These are phyloP conservation scores for Drosophila mojavensis DNA, from an alignment of 1,140 invertebrate genomes.

Conservation along the genomic window DNA sequence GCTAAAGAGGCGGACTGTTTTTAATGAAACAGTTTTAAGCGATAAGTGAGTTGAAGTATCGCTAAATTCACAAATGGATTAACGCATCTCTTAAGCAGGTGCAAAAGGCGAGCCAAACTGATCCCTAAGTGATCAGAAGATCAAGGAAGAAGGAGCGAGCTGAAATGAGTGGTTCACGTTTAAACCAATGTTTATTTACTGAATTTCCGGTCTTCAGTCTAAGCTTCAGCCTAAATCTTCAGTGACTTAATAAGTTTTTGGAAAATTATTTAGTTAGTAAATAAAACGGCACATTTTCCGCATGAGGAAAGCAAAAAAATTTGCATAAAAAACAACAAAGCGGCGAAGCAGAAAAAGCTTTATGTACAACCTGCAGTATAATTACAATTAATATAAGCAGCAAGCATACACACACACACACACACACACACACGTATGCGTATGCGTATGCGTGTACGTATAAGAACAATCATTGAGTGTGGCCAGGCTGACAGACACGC, in stretches of 20 bases:
- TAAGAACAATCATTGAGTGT: constrained; percentile 18
- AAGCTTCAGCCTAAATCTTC: constrained; percentile 1
- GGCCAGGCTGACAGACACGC: constrained; percentile 23
- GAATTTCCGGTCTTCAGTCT: no score
- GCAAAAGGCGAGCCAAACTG: no score
- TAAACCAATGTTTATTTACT: no score
- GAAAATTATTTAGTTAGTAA: constrained; percentile 19
- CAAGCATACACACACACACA: constrained; percentile 1
- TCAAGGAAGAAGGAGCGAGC: background rate
- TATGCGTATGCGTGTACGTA: constrained; percentile 1
- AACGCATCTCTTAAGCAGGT: no score
- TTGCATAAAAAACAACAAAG: constrained; percentile 35
- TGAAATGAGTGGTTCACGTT: background rate
- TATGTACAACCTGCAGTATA: constrained; percentile 18
- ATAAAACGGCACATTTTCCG: constrained; percentile 43
- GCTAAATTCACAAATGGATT: no score
- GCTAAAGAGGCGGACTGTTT: background rate
- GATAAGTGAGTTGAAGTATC: background rate
- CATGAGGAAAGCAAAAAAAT: constrained; percentile 28
- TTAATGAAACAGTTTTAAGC: background rate
- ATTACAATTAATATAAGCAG: constrained; percentile 40
- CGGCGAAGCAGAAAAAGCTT: constrained; percentile 33
- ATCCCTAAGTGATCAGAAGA: background rate
- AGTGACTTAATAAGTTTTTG: constrained; percentile 6
- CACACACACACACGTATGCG: background rate